Evolutionary conservation across 2,797 vertebrate species (phyloP).

Genomic region (Remorina albescens): DNA sequence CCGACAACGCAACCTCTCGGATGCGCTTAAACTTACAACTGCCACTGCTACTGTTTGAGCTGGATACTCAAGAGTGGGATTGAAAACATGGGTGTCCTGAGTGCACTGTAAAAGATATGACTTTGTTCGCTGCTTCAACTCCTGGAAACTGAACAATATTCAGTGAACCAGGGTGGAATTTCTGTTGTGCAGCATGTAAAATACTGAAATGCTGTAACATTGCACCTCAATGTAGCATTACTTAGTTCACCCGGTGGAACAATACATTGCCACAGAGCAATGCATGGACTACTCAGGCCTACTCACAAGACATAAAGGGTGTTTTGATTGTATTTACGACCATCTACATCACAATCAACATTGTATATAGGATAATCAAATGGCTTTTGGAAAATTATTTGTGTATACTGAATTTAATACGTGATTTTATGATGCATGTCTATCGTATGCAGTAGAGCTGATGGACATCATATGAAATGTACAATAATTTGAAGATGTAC

Average conservation of each 20-base stretch:
- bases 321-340: constrained; percentile 24
- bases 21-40: constrained; percentile 91
- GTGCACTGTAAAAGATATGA: background rate
- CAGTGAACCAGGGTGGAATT: constrained; percentile 15
- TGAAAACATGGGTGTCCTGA: background rate
- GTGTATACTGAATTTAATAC: constrained; percentile 53
- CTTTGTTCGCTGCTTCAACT: constrained; percentile 6
- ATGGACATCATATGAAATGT: constrained; percentile 14
- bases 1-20: constrained; percentile 90
- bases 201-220: constrained; percentile 12
- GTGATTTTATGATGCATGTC: constrained; percentile 12
- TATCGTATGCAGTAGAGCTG: constrained; percentile 26
- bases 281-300: constrained; percentile 27
- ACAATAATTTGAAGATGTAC: constrained; percentile 26
- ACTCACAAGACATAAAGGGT: constrained; percentile 18
- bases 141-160: constrained; percentile 40
- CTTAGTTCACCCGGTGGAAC: constrained; percentile 39
- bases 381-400: constrained; percentile 47
- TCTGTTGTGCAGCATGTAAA: constrained; percentile 22
- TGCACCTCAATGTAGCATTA: constrained; percentile 26
- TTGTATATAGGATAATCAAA: constrained; percentile 10
- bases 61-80: background rate
- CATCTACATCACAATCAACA: constrained; percentile 8
- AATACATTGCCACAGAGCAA: constrained; percentile 11
- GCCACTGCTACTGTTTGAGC: constrained; percentile 87